These are phyloP conservation scores for Scomber scombrus DNA, from an alignment of 2,113 vertebrate genomes.

Conservation along the genomic window DNA sequence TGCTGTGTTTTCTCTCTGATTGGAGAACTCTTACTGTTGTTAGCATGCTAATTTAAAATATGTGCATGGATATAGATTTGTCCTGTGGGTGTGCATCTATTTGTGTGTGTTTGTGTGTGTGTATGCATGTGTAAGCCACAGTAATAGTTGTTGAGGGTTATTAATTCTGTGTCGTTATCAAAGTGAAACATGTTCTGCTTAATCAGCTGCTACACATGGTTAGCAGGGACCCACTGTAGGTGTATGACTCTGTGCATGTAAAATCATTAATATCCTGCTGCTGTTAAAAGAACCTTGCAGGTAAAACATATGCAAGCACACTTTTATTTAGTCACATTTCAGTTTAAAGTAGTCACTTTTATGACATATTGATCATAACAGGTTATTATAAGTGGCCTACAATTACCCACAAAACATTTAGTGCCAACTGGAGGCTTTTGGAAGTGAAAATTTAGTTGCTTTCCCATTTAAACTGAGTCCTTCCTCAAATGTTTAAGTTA, in stretches of 20 bases:
- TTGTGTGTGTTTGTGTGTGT: neutral
- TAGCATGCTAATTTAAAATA: conserved; percentile 16
- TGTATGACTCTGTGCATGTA: neutral
- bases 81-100: too few relatives aligned
- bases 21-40: conserved; percentile 10
- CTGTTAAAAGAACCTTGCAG: neutral
- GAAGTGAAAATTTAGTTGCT: too few relatives aligned
- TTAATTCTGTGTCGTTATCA: conserved; percentile 1
- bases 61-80: neutral
- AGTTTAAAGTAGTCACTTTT: too few relatives aligned
- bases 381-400: too few relatives aligned
- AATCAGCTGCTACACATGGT: conserved; percentile 16
- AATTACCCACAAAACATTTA: too few relatives aligned
- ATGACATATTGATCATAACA: too few relatives aligned
- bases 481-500: too few relatives aligned
- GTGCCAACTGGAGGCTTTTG: too few relatives aligned
- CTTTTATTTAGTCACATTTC: too few relatives aligned
- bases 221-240: neutral
- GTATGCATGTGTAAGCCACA: neutral
- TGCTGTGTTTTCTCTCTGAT: conserved; percentile 4
- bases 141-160: conserved; percentile 3
- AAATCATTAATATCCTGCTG: neutral
- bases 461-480: too few relatives aligned
- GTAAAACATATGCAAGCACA: too few relatives aligned
- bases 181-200: conserved; percentile 28